Evolutionary conservation across 2,797 vertebrate species (phyloP).

Genomic region (Babyrousa celebensis): DNA sequence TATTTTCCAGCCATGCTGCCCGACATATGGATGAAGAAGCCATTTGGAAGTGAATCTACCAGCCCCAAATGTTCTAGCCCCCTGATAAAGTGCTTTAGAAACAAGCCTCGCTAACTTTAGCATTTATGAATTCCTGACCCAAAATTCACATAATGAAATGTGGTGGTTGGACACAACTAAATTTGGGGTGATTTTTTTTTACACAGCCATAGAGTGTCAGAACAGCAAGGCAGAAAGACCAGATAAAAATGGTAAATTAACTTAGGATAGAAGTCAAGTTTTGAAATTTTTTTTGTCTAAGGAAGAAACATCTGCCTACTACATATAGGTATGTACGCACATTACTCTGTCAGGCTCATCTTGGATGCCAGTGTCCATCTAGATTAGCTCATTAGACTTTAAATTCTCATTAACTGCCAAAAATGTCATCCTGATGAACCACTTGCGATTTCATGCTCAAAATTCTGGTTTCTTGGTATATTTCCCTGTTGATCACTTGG

Average conservation of each 20-base stretch:
- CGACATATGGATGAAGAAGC: neutral
- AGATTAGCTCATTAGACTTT: slow-evolving; percentile 48
- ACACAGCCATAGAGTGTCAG: neutral
- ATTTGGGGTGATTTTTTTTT: slow-evolving; percentile 39
- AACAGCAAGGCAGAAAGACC: neutral
- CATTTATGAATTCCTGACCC: neutral
- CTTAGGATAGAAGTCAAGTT: slow-evolving; percentile 33
- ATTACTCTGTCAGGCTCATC: slow-evolving; percentile 6
- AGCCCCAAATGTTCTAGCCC: neutral
- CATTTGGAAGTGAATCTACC: neutral
- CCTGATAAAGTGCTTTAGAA: neutral
- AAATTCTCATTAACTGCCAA: slow-evolving; percentile 33
- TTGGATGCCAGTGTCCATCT: neutral
- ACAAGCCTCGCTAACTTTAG: neutral
- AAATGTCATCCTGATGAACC: neutral
- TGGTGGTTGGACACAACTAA: neutral
- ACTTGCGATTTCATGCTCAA: slow-evolving; percentile 46
- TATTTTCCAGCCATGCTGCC: neutral
- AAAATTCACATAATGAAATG: slow-evolving; percentile 40
- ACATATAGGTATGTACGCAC: neutral
- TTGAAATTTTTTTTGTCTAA: neutral
- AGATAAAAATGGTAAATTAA: slow-evolving; percentile 33
- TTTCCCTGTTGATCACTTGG: neutral
- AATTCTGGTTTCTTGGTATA: slow-evolving; percentile 53
- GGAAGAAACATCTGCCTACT: neutral